Evolutionary conservation across 2,113 vertebrate genomes (phyloP).

Genomic region (Callionymus lyra): DNA sequence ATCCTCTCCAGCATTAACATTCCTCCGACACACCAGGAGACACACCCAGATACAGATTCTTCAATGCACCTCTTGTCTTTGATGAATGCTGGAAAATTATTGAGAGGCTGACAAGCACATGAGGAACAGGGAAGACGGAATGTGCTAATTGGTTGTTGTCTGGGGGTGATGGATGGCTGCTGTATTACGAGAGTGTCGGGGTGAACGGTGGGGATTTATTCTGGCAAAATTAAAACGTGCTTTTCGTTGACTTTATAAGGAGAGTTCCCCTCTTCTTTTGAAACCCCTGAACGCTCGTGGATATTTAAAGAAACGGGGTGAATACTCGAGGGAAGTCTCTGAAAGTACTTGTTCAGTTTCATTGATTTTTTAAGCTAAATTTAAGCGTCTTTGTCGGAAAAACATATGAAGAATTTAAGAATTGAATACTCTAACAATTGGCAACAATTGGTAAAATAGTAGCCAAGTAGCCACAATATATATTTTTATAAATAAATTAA

Average conservation of each 20-base stretch:
- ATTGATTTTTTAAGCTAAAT: too few relatives aligned
- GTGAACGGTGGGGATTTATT: conserved; percentile 37
- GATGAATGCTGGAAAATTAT: conserved; percentile 42
- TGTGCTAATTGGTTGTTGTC: conserved; percentile 65
- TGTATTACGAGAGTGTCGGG: conserved; percentile 49
- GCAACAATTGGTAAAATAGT: too few relatives aligned
- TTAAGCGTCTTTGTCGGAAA: too few relatives aligned
- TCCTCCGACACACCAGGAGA: conserved; percentile 14
- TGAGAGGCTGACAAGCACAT: conserved; percentile 47
- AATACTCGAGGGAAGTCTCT: too few relatives aligned
- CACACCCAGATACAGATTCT: conserved; percentile 10
- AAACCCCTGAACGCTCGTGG: conserved; percentile 17
- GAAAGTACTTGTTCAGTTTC: too few relatives aligned
- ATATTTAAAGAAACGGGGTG: not conserved
- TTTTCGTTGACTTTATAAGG: conserved; percentile 10
- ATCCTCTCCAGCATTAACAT: conserved; percentile 30
- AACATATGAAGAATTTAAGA: too few relatives aligned
- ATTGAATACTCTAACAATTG: too few relatives aligned
- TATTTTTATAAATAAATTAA: too few relatives aligned
- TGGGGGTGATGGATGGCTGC: conserved; percentile 56
- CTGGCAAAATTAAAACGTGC: conserved; percentile 28
- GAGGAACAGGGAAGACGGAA: conserved; percentile 46
- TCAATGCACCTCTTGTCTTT: conserved; percentile 24
- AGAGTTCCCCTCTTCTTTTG: conserved; percentile 7
- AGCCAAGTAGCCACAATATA: too few relatives aligned